Percentiles rank a stretch among this genome's conserved stretches.
phyloP scores from a whole-genome alignment of 1,140 invertebrate species.

The Diuraphis noxia region DNA sequence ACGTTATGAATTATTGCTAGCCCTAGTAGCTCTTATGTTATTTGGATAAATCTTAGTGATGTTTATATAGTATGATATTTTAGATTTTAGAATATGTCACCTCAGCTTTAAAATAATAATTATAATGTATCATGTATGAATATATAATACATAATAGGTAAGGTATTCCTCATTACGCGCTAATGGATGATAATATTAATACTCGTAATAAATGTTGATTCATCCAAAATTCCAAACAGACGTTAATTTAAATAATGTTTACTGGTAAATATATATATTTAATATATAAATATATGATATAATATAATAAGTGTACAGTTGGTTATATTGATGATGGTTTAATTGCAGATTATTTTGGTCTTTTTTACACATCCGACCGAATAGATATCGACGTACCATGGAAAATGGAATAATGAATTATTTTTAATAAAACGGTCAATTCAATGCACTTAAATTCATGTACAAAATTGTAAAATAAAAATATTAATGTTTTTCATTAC shows the following conservation, averaged over 20 bases:
- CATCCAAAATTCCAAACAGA: neutral
- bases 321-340: neutral
- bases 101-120: neutral
- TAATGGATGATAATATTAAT: neutral
- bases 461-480: neutral
- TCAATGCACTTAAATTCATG: neutral
- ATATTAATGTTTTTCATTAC: neutral
- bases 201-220: neutral
- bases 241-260: no score
- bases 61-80: neutral
- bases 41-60: neutral
- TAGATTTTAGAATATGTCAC: neutral
- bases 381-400: neutral
- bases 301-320: no score
- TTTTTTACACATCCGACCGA: neutral
- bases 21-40: neutral
- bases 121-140: neutral
- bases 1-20: neutral
- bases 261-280: neutral
- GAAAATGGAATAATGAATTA: neutral
- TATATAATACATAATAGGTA: neutral
- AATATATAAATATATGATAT: no score
- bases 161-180: neutral
- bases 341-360: neutral
- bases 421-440: neutral